These are phyloP conservation scores for Phorcus lineatus DNA, from an alignment of 2,888 invertebrate genomes.

Conservation along the genomic window DNA sequence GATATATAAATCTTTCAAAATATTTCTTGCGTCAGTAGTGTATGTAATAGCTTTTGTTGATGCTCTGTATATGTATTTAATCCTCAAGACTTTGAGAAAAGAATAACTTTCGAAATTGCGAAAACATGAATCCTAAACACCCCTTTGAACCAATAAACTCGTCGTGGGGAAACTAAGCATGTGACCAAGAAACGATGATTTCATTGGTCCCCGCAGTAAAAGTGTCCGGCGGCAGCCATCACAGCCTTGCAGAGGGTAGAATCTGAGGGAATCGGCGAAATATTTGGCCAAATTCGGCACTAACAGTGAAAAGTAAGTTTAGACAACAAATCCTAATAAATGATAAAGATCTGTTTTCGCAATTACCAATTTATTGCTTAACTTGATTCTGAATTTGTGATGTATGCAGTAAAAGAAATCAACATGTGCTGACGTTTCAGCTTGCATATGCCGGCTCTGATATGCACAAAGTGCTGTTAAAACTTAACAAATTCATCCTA, in stretches of 20 bases:
- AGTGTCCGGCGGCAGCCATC: constrained; percentile 17
- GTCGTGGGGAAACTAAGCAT: constrained; percentile 36
- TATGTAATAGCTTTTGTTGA: no score
- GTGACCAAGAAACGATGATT: constrained; percentile 39
- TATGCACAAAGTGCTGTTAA: background rate
- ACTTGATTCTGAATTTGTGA: background rate
- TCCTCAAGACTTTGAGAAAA: no score
- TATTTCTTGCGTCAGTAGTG: no score
- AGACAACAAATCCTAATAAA: background rate
- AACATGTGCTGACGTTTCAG: background rate
- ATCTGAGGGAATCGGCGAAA: constrained; percentile 31
- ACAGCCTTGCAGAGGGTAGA: constrained; percentile 26
- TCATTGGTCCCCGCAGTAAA: constrained; percentile 53
- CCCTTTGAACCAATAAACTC: constrained; percentile 34
- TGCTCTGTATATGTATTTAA: no score
- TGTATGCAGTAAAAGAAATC: constrained; percentile 1
- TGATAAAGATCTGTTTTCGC: background rate
- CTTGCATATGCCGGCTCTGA: background rate
- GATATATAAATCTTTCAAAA: no score
- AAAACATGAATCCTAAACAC: constrained; percentile 33
- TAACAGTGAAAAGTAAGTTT: constrained; percentile 28
- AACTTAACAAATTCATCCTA: no score
- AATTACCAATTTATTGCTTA: background rate
- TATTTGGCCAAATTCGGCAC: constrained; percentile 45
- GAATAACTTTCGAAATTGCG: constrained; percentile 19